phyloP scores from a whole-genome alignment of 2,888 invertebrate species.

The Pyrrhopygopsis socrates region DNA sequence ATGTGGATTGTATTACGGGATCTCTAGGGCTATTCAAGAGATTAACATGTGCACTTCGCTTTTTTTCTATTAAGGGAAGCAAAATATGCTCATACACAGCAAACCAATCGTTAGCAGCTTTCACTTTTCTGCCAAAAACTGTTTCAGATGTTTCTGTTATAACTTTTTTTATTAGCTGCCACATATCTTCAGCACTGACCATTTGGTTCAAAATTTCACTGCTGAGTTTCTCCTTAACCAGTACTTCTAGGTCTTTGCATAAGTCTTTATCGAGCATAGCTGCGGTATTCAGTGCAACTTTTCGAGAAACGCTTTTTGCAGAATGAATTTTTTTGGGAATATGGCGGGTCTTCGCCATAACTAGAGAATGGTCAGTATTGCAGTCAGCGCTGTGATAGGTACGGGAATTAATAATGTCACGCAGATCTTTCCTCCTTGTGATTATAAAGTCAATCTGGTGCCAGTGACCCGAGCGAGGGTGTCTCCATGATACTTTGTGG shows the following conservation, averaged over 20 bases:
- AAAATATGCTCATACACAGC: neutral
- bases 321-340: neutral
- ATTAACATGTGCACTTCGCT: neutral
- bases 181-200: neutral
- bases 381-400: conserved; percentile 60
- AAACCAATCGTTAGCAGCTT: neutral
- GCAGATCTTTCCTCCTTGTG: conserved; percentile 54
- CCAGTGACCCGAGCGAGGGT: conserved; percentile 74
- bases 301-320: neutral
- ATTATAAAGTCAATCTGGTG: conserved; percentile 70
- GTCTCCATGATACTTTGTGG: conserved; percentile 76
- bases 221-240: too few species aligned
- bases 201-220: neutral
- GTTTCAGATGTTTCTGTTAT: neutral
- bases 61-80: neutral
- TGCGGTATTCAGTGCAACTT: neutral
- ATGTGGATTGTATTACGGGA: too few species aligned
- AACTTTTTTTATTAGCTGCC: neutral
- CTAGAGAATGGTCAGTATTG: conserved; percentile 57
- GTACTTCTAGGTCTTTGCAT: too few species aligned
- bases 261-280: too few species aligned
- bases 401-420: conserved; percentile 46
- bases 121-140: too few species aligned
- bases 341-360: neutral
- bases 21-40: too few species aligned